Evolutionary conservation across 1,140 invertebrate species (phyloP).

Genomic region (Caenorhabditis latens): DNA sequence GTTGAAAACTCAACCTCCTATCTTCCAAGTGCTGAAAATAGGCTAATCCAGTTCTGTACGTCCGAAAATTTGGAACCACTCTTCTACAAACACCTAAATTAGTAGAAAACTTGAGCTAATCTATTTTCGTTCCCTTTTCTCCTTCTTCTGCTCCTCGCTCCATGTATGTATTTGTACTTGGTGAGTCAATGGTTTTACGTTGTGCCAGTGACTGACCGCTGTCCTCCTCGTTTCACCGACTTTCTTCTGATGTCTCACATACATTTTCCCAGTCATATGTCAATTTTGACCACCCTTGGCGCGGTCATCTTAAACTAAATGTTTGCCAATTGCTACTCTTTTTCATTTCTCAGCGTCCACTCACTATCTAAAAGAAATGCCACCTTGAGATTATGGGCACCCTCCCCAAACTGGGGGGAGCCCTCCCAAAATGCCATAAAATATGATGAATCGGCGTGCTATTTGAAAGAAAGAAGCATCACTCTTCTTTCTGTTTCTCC

Average conservation of each 20-base stretch:
- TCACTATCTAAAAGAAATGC: background rate
- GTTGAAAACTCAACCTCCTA: too few species aligned
- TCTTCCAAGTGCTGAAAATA: too few species aligned
- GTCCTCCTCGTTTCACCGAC: slow-evolving; percentile 1
- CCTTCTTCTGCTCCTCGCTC: background rate
- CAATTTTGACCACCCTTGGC: background rate
- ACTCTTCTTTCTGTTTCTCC: background rate
- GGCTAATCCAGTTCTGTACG: too few species aligned
- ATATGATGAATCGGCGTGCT: slow-evolving; percentile 45
- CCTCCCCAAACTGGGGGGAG: slow-evolving; percentile 5
- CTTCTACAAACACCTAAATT: background rate
- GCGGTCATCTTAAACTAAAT: slow-evolving; percentile 10
- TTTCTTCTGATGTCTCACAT: slow-evolving; percentile 5
- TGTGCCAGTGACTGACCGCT: background rate
- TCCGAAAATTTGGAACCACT: too few species aligned
- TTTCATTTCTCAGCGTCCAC: background rate
- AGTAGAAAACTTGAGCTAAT: slow-evolving; percentile 32
- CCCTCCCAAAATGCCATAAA: slow-evolving; percentile 50
- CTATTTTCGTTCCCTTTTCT: slow-evolving; percentile 1
- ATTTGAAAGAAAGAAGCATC: slow-evolving; percentile 25
- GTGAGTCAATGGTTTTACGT: slow-evolving; percentile 36
- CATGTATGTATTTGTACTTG: slow-evolving; percentile 28
- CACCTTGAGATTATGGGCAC: slow-evolving; percentile 47
- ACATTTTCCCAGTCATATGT: slow-evolving; percentile 50
- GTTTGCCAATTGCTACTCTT: background rate